Conservation (phyloP, 1,140 invertebrate species). For the roundworm (Caenorhabditis elegans) region DNA sequence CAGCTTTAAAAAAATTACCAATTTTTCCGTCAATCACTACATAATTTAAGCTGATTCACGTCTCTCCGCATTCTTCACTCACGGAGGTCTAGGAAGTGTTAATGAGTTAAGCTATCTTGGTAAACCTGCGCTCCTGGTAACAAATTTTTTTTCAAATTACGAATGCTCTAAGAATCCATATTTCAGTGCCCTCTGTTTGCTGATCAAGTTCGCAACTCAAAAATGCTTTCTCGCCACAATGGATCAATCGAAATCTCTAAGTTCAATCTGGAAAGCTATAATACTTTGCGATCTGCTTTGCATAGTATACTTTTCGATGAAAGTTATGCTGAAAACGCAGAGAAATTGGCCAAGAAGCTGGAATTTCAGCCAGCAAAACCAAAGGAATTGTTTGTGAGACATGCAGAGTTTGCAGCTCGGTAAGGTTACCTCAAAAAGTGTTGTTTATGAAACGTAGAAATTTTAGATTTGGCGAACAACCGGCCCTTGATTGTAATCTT, state of each 20-base stretch:
- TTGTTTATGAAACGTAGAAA: not conserved
- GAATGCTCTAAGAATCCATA: no score
- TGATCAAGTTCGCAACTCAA: conserved; percentile 52
- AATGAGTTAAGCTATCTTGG: conserved; percentile 51
- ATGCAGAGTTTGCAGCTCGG: not conserved
- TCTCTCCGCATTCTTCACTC: conserved; percentile 53
- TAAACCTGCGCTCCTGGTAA: conserved; percentile 53
- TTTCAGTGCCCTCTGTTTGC: conserved; percentile 53
- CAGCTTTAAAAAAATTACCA: not conserved
- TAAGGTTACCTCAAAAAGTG: not conserved
- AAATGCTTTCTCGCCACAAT: conserved; percentile 44
- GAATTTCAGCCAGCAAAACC: not conserved
- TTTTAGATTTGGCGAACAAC: conserved; percentile 17
- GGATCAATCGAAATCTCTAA: conserved; percentile 40
- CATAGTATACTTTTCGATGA: conserved; percentile 32
- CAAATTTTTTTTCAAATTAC: no score
- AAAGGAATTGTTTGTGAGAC: not conserved
- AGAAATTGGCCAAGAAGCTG: not conserved
- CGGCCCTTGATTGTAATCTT: not conserved
- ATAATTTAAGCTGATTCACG: conserved; percentile 48
- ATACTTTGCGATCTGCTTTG: conserved; percentile 30
- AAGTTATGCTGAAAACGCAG: not conserved
- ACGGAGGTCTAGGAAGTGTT: conserved; percentile 55
- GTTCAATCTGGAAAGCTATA: not conserved
- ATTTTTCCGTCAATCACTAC: not conserved